Conservation (phyloP, 2,113 vertebrate genomes). For the Uria lomvia region DNA sequence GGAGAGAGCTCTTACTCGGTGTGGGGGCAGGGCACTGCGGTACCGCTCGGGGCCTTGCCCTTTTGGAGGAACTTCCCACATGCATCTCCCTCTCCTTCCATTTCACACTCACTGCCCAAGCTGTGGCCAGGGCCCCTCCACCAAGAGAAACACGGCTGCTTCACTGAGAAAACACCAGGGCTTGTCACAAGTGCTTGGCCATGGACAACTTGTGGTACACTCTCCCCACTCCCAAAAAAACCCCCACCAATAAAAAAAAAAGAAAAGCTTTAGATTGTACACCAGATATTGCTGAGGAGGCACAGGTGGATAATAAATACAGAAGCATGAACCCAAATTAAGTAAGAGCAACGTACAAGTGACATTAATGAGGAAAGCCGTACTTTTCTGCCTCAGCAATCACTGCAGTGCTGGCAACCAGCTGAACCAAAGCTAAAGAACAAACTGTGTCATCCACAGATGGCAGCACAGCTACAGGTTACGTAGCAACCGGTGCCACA, state of each 20-base stretch:
- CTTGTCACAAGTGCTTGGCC: rapidly evolving
- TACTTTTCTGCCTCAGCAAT: background rate
- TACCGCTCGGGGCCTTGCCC: background rate
- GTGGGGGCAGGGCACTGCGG: rapidly evolving
- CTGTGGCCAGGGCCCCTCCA: too few species aligned
- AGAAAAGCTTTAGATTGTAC: background rate
- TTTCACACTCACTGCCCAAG: rapidly evolving
- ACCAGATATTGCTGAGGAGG: background rate
- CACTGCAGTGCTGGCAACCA: background rate
- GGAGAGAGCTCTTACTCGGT: rapidly evolving
- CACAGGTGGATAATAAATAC: background rate
- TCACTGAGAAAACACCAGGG: too few species aligned
- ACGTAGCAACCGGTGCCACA: background rate
- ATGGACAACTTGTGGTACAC: rapidly evolving
- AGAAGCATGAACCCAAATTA: background rate
- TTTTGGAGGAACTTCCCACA: rapidly evolving
- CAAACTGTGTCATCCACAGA: background rate
- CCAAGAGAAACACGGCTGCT: background rate
- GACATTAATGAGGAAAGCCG: background rate
- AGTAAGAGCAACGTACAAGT: background rate
- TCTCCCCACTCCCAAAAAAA: too few species aligned
- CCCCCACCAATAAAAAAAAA: too few species aligned
- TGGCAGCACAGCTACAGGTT: background rate
- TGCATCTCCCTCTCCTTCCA: background rate
- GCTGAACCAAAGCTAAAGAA: background rate